Evolutionary conservation across 1,140 invertebrate genomes (phyloP).

Genomic region (Drosophila prosaltans): DNA sequence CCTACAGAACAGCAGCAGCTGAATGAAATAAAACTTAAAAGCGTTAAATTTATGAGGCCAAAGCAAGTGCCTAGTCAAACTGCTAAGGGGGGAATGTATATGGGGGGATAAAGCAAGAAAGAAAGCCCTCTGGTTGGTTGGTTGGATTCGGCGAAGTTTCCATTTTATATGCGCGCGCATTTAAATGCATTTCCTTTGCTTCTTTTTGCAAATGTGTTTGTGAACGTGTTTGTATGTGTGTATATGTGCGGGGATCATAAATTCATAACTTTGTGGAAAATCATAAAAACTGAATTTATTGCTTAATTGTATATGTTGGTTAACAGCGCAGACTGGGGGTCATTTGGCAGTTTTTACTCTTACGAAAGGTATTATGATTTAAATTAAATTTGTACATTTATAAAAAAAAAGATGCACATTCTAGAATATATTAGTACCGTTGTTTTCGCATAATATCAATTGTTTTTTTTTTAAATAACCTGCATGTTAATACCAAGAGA

Average conservation of each 20-base stretch:
- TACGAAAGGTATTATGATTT: not conserved
- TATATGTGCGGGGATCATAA: conserved; percentile 56
- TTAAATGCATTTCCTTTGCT: conserved; percentile 75
- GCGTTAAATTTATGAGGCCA: conserved; percentile 74
- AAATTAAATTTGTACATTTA: not conserved
- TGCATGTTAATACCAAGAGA: too few species aligned
- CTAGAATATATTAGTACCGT: too few species aligned
- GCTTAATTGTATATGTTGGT: conserved; percentile 71
- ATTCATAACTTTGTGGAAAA: conserved; percentile 81
- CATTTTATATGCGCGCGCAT: conserved; percentile 80
- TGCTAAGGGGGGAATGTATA: conserved; percentile 40
- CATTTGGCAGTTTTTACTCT: conserved; percentile 50
- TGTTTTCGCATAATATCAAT: too few species aligned
- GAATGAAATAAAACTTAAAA: conserved; percentile 65
- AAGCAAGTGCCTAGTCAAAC: conserved; percentile 59
- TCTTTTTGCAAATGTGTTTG: conserved; percentile 38
- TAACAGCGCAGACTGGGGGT: conserved; percentile 4
- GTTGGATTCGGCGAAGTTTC: conserved; percentile 20
- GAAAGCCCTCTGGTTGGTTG: conserved; percentile 5
- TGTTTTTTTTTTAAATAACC: too few species aligned
- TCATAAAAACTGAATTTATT: conserved; percentile 82
- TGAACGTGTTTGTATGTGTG: conserved; percentile 48
- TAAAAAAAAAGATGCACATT: too few species aligned
- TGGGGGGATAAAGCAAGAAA: not conserved
- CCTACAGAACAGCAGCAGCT: conserved; percentile 28